A percentile compares a stretch with the other conserved stretches of the same genome.
These are phyloP conservation scores for Hystrix cristata DNA, from an alignment of 2,113 vertebrate species.

Conservation along the genomic window DNA sequence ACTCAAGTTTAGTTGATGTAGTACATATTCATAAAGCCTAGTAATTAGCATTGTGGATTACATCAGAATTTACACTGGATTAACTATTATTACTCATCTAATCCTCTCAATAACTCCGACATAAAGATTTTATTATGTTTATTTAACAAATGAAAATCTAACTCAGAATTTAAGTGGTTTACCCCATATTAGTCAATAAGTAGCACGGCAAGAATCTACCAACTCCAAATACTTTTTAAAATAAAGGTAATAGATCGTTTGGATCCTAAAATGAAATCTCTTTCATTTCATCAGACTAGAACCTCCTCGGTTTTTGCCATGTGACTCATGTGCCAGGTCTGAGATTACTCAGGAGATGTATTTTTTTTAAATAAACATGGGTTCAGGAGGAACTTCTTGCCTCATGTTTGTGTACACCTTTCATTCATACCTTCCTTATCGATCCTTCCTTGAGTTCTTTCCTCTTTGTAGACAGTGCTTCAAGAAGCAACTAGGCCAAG, in stretches of 20 bases:
- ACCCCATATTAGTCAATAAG: background rate
- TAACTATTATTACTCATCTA: slow-evolving; percentile 36
- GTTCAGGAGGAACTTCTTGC: background rate
- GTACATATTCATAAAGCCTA: background rate
- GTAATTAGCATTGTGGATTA: background rate
- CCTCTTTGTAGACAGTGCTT: background rate
- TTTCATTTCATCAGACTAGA: background rate
- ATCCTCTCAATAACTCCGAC: slow-evolving; percentile 19
- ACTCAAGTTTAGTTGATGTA: background rate
- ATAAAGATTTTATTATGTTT: slow-evolving; percentile 16
- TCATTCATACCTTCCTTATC: background rate
- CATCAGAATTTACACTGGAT: background rate
- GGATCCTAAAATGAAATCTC: background rate
- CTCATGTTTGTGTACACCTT: background rate
- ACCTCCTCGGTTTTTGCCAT: background rate
- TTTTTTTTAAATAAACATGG: background rate
- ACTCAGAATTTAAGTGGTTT: slow-evolving; percentile 9
- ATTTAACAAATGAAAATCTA: slow-evolving; percentile 29
- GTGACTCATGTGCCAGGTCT: background rate
- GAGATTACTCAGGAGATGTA: background rate
- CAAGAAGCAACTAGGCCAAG: background rate
- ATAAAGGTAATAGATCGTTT: slow-evolving; percentile 1
- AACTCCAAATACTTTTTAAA: slow-evolving; percentile 42
- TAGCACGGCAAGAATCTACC: background rate
- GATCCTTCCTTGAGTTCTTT: background rate